phyloP scores from a whole-genome alignment of 2,888 invertebrate species.

The Lasioglossum leucozonium region DNA sequence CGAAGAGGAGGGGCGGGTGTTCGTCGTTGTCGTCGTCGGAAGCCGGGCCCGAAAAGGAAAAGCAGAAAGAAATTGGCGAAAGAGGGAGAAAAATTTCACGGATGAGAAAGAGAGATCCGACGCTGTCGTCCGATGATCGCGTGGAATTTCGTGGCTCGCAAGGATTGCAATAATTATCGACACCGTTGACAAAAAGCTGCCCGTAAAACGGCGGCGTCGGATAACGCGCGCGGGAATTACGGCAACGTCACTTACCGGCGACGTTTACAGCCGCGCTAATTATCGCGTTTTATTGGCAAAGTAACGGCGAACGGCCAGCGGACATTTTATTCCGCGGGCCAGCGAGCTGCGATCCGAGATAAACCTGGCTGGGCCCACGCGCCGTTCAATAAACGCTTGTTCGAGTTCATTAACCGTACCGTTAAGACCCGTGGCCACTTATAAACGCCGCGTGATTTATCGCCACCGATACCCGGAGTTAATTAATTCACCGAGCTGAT shows the following conservation, averaged over 20 bases:
- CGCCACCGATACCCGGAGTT: conserved; percentile 36
- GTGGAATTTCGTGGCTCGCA: background rate
- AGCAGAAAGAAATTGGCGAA: background rate
- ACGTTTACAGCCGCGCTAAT: conserved; percentile 61
- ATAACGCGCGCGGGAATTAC: conserved; percentile 50
- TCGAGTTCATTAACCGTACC: conserved; percentile 55
- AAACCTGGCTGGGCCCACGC: background rate
- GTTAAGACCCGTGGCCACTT: conserved; percentile 4
- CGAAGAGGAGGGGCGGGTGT: background rate
- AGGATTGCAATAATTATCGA: conserved; percentile 27
- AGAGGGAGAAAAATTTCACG: background rate
- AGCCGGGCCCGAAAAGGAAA: background rate
- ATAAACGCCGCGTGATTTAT: conserved; percentile 41
- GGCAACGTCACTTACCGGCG: conserved; percentile 37
- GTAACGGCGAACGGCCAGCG: conserved; percentile 24
- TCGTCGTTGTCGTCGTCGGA: background rate
- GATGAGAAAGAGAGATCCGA: background rate
- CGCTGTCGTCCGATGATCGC: background rate
- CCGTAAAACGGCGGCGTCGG: background rate
- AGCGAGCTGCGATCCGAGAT: conserved; percentile 15
- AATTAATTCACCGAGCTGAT: conserved; percentile 48
- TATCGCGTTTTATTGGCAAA: conserved; percentile 61
- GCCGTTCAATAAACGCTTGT: conserved; percentile 37
- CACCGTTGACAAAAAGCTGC: background rate
- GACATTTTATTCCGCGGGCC: conserved; percentile 18